These are phyloP conservation scores for Ateles fusciceps DNA, from an alignment of 2,797 vertebrate genomes.

Conservation along the genomic window DNA sequence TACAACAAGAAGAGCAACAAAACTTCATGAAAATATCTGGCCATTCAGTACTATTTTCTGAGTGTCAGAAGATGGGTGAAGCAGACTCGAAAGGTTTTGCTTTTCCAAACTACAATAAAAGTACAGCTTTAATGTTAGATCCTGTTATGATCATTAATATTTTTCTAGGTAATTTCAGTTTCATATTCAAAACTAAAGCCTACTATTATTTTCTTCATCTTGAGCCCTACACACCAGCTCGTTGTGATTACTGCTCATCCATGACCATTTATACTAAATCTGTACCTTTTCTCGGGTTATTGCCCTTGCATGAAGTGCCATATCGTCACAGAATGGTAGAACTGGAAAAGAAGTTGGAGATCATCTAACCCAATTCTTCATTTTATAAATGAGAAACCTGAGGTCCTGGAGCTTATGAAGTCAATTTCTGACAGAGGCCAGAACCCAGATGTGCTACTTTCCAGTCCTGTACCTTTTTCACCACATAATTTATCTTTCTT, in stretches of 20 bases:
- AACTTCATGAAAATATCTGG: neutral
- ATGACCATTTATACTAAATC: neutral
- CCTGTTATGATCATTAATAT: neutral
- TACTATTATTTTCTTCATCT: neutral
- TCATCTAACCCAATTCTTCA: neutral
- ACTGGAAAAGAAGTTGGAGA: neutral
- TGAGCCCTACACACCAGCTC: neutral
- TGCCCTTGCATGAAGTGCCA: neutral
- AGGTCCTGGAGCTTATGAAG: neutral
- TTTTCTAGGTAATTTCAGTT: neutral
- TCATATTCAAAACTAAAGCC: neutral
- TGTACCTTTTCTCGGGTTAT: neutral
- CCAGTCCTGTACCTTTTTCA: neutral
- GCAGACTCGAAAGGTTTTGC: neutral
- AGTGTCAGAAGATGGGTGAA: neutral
- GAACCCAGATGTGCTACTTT: neutral
- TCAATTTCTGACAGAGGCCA: neutral
- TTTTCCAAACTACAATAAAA: neutral
- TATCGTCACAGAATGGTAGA: neutral
- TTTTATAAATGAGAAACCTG: neutral
- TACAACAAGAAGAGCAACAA: neutral
- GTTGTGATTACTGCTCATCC: neutral
- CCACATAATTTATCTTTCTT: neutral
- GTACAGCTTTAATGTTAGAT: neutral
- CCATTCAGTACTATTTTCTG: neutral